Conservation (phyloP, 2,888 invertebrate genomes). For the Ichneumoninae sp. region DNA sequence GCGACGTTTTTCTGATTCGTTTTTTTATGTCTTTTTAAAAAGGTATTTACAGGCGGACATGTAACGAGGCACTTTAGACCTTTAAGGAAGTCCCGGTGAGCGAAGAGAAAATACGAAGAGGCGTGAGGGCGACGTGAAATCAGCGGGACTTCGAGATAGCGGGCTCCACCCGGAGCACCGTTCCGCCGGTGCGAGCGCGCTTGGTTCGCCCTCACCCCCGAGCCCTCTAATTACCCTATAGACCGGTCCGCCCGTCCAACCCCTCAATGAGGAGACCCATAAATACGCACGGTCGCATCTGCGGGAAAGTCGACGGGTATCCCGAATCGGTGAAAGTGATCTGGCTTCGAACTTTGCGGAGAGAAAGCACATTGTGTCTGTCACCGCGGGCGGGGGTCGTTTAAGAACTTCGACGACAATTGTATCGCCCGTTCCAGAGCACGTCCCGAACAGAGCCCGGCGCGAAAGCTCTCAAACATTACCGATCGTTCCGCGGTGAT, state of each 20-base stretch:
- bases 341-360: conserved; percentile 55
- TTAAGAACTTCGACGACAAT: conserved; percentile 59
- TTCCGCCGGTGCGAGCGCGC: conserved; percentile 28
- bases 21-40: conserved; percentile 77
- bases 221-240: conserved; percentile 84
- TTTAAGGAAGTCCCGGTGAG: not conserved
- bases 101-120: conserved; percentile 19
- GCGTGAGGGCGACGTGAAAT: conserved; percentile 71
- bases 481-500: not conserved
- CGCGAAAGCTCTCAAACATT: conserved; percentile 23
- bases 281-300: conserved; percentile 69
- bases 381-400: conserved; percentile 41
- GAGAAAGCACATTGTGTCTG: conserved; percentile 64
- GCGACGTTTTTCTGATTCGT: conserved; percentile 13
- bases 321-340: conserved; percentile 68
- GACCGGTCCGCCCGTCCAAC: conserved; percentile 67
- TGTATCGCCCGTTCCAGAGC: conserved; percentile 34
- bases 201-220: conserved; percentile 55
- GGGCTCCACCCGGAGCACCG: conserved; percentile 67
- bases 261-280: conserved; percentile 61
- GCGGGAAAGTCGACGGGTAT: conserved; percentile 59
- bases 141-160: conserved; percentile 77
- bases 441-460: not conserved
- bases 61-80: conserved; percentile 72
- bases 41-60: conserved; percentile 67